phyloP scores from a whole-genome alignment of 2,113 vertebrate species.

The Pachycephala philippinensis region DNA sequence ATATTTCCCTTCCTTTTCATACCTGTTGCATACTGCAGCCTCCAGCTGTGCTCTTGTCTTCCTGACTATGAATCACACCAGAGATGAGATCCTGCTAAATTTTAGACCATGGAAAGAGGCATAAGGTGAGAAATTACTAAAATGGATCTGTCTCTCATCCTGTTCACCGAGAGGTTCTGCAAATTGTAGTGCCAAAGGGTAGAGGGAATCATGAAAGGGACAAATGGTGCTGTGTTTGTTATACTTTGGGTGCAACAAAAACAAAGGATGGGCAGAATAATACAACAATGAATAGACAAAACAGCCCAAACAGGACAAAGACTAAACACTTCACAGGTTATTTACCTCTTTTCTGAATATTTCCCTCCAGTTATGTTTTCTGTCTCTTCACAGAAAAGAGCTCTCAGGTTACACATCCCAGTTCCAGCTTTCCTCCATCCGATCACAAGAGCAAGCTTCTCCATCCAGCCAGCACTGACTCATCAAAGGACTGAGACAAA shows the following conservation, averaged over 20 bases:
- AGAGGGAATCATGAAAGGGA: background rate
- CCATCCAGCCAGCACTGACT: background rate
- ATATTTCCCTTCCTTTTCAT: background rate
- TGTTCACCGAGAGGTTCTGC: background rate
- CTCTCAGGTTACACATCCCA: background rate
- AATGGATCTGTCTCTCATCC: background rate
- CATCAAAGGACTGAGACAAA: background rate
- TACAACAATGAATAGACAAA: background rate
- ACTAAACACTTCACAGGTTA: background rate
- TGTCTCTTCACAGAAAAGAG: background rate
- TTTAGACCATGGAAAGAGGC: background rate
- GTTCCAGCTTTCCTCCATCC: background rate
- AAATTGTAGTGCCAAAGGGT: background rate
- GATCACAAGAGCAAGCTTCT: background rate
- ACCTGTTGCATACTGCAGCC: background rate
- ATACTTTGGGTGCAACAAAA: background rate
- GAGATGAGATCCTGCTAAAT: background rate
- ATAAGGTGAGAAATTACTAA: background rate
- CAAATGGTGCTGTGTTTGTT: background rate
- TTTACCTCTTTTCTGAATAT: slow-evolving; percentile 17
- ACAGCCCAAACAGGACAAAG: background rate
- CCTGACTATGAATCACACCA: background rate
- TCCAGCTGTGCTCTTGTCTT: background rate
- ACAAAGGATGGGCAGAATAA: background rate
- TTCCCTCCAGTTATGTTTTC: background rate